Base-by-base conservation (phyloP, 2,797 vertebrate species). In the Otolemur crassicaudatus region DNA sequence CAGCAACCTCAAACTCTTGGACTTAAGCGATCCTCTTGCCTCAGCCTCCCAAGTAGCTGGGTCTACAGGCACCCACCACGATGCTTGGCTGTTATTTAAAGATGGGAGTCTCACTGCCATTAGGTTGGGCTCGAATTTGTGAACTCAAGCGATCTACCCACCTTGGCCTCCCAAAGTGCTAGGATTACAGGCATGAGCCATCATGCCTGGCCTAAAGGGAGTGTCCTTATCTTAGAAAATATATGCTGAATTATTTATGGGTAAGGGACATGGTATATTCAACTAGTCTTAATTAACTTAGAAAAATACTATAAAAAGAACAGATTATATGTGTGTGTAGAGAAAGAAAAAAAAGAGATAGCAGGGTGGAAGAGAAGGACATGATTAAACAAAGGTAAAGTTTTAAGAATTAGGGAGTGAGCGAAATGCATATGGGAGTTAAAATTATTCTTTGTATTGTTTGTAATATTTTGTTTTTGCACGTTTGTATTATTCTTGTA, bases 221-320 rank as follows among this genome's bases (percentile, higher is more conserved):
- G 7, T 49, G 16, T 61, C 6, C 56, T 76, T 77, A 49, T 77
- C 77, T 91, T 95, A 88, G 53, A 85, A 92, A 92, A 94, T 20
- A 81, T 70, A 95, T 9, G 7, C 19, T 81, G 61, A 94, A 73
- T 93, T 94, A 88, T 20, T 81, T 34, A 70, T 37, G 12, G 58
- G 12, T 85, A 81, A 77, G 5, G 31, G 3, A 43, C 16, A 69
- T 40, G 25, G n/a, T 49, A 17, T 67, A 63, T 85, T 73, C 27
- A 88, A 84, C 5, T n/a, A 90, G 65, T 73, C 3, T 77, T 89
- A 95, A 82, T 31, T 88, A 37, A 31, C 31, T 92, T 27, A 72
- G 27, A 56, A 85, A 93, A 96, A 91, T 67, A 93, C 3, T 76
- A 4, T 61, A 75, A 31, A 73, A 73, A 76, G 43, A 80, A 80